These are phyloP conservation scores for Poecilia latipinna DNA, from an alignment of 2,113 vertebrate species.

Conservation along the genomic window DNA sequence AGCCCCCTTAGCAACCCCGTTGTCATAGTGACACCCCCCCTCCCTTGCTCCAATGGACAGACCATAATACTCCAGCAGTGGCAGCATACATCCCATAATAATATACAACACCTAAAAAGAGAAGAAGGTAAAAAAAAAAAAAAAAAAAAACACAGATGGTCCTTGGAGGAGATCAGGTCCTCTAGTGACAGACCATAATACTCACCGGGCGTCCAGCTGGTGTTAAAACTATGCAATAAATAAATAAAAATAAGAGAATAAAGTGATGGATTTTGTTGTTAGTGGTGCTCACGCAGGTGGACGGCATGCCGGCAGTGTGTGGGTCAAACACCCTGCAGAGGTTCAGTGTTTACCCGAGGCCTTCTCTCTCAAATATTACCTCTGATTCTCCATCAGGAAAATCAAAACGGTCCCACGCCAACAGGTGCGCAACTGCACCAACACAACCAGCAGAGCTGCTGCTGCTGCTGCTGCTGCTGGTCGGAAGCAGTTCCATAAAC, in stretches of 20 bases:
- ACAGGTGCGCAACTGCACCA: constrained; percentile 16
- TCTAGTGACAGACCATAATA: constrained; percentile 84
- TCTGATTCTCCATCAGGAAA: background rate
- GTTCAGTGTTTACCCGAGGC: constrained; percentile 9
- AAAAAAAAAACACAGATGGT: constrained; percentile 66
- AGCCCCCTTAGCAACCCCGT: constrained; percentile 84
- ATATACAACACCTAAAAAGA: constrained; percentile 80
- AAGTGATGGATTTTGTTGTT: constrained; percentile 45
- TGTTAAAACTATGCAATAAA: constrained; percentile 40
- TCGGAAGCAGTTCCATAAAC: background rate
- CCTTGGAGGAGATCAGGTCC: constrained; percentile 76
- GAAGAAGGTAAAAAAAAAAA: constrained; percentile 63
- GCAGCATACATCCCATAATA: constrained; percentile 79
- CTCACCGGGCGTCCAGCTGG: constrained; percentile 70
- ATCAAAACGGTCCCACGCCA: background rate
- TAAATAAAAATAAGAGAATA: background rate
- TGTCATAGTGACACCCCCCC: constrained; percentile 80
- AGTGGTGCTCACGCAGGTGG: constrained; percentile 17
- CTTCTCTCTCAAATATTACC: constrained; percentile 8
- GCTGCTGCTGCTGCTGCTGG: background rate
- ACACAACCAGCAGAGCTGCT: background rate
- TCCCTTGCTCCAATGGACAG: constrained; percentile 62
- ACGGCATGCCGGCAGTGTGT: background rate
- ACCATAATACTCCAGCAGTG: constrained; percentile 82
- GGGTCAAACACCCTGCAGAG: constrained; percentile 32